Conservation (phyloP, 2,113 vertebrate species). For the Cathartes aura region DNA sequence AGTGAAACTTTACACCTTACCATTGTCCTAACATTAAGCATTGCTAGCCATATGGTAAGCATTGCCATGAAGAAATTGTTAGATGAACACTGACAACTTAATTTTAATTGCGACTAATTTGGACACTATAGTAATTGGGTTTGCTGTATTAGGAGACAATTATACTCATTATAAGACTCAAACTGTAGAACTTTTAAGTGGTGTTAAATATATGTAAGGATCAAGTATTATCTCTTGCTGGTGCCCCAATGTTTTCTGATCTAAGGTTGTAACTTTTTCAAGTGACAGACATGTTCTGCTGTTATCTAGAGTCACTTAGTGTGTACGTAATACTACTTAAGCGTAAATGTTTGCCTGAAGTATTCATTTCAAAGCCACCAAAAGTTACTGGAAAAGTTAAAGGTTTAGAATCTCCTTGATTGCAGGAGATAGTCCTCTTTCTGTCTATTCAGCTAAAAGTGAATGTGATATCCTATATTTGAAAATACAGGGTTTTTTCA, state of each 20-base stretch:
- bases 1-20: neutral
- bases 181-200: neutral
- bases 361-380: neutral
- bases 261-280: neutral
- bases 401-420: neutral
- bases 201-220: neutral
- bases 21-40: neutral
- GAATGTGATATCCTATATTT: neutral
- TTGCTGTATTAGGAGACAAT: neutral
- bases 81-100: neutral
- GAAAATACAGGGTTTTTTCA: neutral
- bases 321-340: neutral
- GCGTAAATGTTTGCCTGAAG: neutral
- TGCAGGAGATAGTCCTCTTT: neutral
- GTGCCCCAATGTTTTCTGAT: neutral
- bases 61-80: neutral
- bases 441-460: neutral
- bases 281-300: neutral
- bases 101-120: neutral
- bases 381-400: neutral
- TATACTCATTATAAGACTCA: neutral
- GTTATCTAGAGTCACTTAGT: neutral
- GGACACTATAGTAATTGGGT: neutral
- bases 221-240: neutral
- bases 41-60: neutral